Evolutionary conservation across 35 echinoderm and acorn worm species (phyloP).

Genomic region (Eucidaris tribuloides): DNA sequence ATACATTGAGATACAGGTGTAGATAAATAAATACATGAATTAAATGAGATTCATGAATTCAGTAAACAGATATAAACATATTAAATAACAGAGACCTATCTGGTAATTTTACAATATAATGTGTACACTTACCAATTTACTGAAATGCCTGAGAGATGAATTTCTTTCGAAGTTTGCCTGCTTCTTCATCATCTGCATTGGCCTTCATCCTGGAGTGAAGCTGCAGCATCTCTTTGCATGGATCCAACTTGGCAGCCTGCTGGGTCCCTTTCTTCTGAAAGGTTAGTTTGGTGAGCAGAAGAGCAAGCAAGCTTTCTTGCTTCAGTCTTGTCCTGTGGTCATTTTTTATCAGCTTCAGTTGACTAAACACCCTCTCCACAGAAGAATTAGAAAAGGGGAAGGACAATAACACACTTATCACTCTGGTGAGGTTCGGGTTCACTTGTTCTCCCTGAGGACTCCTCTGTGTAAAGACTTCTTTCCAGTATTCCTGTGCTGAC

Average conservation of each 20-base stretch:
- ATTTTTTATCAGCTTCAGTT: constrained; percentile 42
- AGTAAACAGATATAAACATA: no score
- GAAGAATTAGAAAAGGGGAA: constrained; percentile 33
- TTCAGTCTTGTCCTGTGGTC: constrained; percentile 5
- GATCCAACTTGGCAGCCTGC: constrained; percentile 1
- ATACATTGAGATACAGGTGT: no score
- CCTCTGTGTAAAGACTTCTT: neutral
- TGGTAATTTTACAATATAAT: no score
- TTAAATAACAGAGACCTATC: no score
- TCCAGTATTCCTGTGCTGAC: neutral
- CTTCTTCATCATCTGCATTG: constrained; percentile 23
- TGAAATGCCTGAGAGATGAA: no score
- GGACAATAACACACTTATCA: constrained; percentile 4
- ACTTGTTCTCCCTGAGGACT: neutral
- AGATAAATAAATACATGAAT: no score
- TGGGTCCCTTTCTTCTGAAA: neutral
- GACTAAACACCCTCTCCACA: constrained; percentile 11
- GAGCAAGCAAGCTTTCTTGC: constrained; percentile 27
- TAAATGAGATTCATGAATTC: no score
- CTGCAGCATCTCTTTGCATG: neutral
- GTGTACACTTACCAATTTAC: no score
- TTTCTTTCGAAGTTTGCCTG: no score
- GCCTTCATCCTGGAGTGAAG: constrained; percentile 15
- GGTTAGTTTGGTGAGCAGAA: neutral
- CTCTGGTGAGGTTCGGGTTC: neutral